A percentile compares a stretch with the other conserved stretches of the same genome.
These are phyloP conservation scores for Dasysyrphus tricinctus DNA, from an alignment of 2,888 invertebrate genomes.

Conservation along the genomic window DNA sequence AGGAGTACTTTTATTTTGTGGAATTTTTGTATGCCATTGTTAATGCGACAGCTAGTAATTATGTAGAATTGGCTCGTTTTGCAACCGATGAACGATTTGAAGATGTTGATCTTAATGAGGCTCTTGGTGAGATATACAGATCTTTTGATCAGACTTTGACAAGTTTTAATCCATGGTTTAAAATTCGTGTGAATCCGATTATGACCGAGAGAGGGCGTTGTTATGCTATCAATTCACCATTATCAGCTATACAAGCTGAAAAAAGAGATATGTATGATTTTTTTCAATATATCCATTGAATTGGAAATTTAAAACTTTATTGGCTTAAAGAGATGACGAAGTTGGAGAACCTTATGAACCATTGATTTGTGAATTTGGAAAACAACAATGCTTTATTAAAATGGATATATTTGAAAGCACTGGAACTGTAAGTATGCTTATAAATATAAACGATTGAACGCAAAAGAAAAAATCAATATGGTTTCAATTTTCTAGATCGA, in stretches of 20 bases:
- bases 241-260: constrained; percentile 66
- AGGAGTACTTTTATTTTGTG: constrained; percentile 84
- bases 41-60: constrained; percentile 83
- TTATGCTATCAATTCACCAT: constrained; percentile 86
- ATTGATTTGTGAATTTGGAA: constrained; percentile 80
- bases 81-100: constrained; percentile 83
- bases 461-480: not conserved
- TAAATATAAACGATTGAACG: not conserved
- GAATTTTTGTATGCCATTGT: constrained; percentile 84
- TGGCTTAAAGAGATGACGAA: constrained; percentile 74
- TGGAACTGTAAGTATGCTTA: constrained; percentile 78
- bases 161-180: constrained; percentile 77
- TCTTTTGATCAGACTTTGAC: constrained; percentile 79
- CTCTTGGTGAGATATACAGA: constrained; percentile 78
- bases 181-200: constrained; percentile 81
- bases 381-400: constrained; percentile 81
- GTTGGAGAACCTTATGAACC: constrained; percentile 77
- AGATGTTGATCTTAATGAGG: constrained; percentile 82
- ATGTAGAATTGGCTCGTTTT: constrained; percentile 82
- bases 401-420: constrained; percentile 81
- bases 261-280: constrained; percentile 76
- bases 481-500: constrained; percentile 77
- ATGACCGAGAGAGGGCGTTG: constrained; percentile 89
- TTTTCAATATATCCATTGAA: not conserved
- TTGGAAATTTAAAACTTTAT: not conserved